Evolutionary conservation across 2,888 invertebrate genomes (phyloP).

Genomic region (Lordiphosa andalusiaca): DNA sequence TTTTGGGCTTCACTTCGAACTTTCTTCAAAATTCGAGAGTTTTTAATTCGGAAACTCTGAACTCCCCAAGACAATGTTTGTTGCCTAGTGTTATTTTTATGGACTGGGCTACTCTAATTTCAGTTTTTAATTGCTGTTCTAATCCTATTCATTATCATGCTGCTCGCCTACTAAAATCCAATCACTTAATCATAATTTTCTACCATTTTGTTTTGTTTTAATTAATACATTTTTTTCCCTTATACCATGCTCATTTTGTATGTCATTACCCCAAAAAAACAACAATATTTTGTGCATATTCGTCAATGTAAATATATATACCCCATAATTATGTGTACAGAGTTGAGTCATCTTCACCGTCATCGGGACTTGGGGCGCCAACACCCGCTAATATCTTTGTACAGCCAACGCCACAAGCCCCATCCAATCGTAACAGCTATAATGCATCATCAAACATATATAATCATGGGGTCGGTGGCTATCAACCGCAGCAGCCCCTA

Average conservation of each 20-base stretch:
- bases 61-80: too few species aligned
- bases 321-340: constrained; percentile 54
- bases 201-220: background rate
- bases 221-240: constrained; percentile 29
- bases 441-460: constrained; percentile 71
- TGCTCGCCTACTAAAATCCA: constrained; percentile 3
- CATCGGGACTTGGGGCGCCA: constrained; percentile 72
- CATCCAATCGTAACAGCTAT: constrained; percentile 79
- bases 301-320: constrained; percentile 70
- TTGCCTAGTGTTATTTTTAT: constrained; percentile 19
- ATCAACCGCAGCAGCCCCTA: constrained; percentile 47
- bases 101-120: constrained; percentile 49
- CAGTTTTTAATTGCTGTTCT: constrained; percentile 8
- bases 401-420: constrained; percentile 59
- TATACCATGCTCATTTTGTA: constrained; percentile 26
- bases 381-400: constrained; percentile 74
- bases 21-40: too few species aligned
- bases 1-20: too few species aligned
- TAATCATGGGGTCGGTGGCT: constrained; percentile 64
- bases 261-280: constrained; percentile 31
- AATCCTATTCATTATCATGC: constrained; percentile 3
- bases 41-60: too few species aligned
- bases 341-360: constrained; percentile 77
- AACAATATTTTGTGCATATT: constrained; percentile 42
- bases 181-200: constrained; percentile 9